A percentile compares a stretch with the other conserved stretches of the same genome.
phyloP scores from a whole-genome alignment of 2,888 invertebrate species.

The Cryptocheilus praepositus region DNA sequence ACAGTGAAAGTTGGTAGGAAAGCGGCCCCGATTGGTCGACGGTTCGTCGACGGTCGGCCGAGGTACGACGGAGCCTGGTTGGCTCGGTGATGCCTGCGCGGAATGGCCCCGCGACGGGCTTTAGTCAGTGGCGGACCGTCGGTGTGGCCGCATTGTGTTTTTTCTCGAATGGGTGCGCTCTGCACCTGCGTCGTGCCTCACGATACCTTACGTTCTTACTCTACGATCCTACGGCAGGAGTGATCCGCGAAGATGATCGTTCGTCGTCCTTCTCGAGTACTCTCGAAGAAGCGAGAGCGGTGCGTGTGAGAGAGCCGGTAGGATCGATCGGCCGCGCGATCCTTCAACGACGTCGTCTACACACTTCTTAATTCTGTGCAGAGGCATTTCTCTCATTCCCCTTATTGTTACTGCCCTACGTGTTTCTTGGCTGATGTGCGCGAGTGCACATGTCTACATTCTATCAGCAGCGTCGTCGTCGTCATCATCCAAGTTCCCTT shows the following conservation, averaged over 20 bases:
- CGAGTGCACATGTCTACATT: not conserved
- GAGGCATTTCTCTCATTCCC: not conserved
- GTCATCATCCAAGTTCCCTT: not conserved
- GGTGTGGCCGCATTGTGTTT: slow-evolving; percentile 40
- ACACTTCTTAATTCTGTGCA: too few relatives aligned
- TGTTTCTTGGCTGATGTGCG: not conserved
- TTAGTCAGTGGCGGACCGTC: slow-evolving; percentile 68
- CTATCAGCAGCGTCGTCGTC: not conserved
- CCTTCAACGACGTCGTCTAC: too few relatives aligned
- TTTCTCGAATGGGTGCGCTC: not conserved
- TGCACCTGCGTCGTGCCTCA: not conserved
- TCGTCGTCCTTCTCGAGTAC: too few relatives aligned
- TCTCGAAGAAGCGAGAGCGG: too few relatives aligned
- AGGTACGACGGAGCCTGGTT: slow-evolving; percentile 41
- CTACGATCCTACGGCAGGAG: too few relatives aligned
- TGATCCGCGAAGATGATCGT: too few relatives aligned
- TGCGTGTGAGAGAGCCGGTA: too few relatives aligned
- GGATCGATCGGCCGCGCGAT: too few relatives aligned
- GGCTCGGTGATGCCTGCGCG: slow-evolving; percentile 42
- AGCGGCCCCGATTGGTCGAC: slow-evolving; percentile 33
- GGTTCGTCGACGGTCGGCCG: slow-evolving; percentile 27
- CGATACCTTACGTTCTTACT: not conserved
- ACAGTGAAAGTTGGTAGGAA: slow-evolving; percentile 65
- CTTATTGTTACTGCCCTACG: not conserved
- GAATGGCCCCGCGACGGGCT: slow-evolving; percentile 28